These are phyloP conservation scores for Mechanitis messenoides DNA, from an alignment of 2,888 invertebrate genomes.

Conservation along the genomic window DNA sequence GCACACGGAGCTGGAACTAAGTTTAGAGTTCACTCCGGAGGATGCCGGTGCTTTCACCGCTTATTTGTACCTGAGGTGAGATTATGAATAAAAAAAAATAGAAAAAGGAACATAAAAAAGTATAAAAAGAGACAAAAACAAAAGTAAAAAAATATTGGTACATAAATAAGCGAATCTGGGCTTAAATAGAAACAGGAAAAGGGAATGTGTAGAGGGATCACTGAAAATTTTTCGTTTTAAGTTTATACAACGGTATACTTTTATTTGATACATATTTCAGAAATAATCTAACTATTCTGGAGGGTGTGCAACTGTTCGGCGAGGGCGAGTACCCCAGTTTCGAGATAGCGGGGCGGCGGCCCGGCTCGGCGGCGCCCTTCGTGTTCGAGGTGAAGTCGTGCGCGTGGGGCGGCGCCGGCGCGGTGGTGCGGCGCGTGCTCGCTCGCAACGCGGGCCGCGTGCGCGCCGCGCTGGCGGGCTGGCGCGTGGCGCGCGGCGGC, in stretches of 20 bases:
- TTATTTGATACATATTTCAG: constrained; percentile 54
- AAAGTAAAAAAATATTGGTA: too few relatives aligned
- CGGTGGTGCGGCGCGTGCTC: constrained; percentile 83
- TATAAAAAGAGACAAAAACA: too few relatives aligned
- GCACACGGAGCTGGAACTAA: constrained; percentile 67
- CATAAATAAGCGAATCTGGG: too few relatives aligned
- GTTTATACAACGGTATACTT: too few relatives aligned
- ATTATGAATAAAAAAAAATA: background rate
- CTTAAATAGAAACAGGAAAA: too few relatives aligned
- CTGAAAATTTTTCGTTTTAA: too few relatives aligned
- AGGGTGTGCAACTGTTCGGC: constrained; percentile 88
- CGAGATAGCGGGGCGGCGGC: constrained; percentile 90
- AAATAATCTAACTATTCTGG: constrained; percentile 95
- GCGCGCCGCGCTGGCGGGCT: constrained; percentile 81
- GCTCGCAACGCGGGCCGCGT: constrained; percentile 93
- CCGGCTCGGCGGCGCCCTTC: constrained; percentile 80
- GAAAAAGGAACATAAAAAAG: too few relatives aligned
- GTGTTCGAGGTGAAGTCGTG: constrained; percentile 83
- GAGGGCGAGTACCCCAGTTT: constrained; percentile 91
- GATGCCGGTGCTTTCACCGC: constrained; percentile 52
- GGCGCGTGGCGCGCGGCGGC: constrained; percentile 48
- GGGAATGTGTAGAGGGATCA: too few relatives aligned
- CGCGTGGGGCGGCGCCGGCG: constrained; percentile 64
- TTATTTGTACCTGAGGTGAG: constrained; percentile 67
- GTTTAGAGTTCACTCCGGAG: constrained; percentile 42